Evolutionary conservation across 2,888 invertebrate genomes (phyloP).

Genomic region (Drosophila fungiperda): DNA sequence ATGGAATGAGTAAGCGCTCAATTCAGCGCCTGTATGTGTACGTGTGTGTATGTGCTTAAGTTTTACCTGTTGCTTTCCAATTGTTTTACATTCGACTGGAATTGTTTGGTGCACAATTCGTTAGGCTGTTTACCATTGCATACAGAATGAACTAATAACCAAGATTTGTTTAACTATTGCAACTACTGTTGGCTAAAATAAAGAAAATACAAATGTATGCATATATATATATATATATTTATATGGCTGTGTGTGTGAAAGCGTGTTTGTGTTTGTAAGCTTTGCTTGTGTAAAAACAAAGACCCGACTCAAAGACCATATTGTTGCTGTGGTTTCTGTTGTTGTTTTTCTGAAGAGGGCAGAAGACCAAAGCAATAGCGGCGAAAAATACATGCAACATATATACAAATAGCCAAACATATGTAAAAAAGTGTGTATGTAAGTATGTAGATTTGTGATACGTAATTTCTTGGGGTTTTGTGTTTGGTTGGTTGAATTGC

Average conservation of each 20-base stretch:
- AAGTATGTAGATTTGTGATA: constrained; percentile 65
- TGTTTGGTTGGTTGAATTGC: constrained; percentile 73
- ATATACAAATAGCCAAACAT: constrained; percentile 19
- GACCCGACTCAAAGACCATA: constrained; percentile 49
- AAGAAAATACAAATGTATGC: constrained; percentile 1
- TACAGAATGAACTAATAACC: constrained; percentile 50
- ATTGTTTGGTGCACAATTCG: constrained; percentile 62
- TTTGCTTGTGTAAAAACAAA: constrained; percentile 67
- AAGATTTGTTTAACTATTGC: constrained; percentile 50
- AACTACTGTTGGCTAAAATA: constrained; percentile 47
- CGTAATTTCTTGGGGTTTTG: constrained; percentile 77
- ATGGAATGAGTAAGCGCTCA: constrained; percentile 48
- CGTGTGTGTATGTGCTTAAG: constrained; percentile 49
- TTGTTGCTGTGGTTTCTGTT: constrained; percentile 52
- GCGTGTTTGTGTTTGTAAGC: constrained; percentile 33
- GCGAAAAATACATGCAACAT: constrained; percentile 45
- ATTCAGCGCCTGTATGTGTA: constrained; percentile 26
- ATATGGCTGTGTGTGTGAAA: not conserved
- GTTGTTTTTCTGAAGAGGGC: constrained; percentile 44
- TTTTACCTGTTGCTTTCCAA: constrained; percentile 74
- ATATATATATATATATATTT: constrained; percentile 1
- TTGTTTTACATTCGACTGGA: constrained; percentile 66
- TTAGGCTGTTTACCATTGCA: constrained; percentile 40
- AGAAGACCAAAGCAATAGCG: constrained; percentile 55
- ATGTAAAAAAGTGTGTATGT: constrained; percentile 11